Percentiles rank a stretch among this genome's conserved stretches.
phyloP scores from a whole-genome alignment of 1,140 invertebrate species.

The Cecropterus lyciades region DNA sequence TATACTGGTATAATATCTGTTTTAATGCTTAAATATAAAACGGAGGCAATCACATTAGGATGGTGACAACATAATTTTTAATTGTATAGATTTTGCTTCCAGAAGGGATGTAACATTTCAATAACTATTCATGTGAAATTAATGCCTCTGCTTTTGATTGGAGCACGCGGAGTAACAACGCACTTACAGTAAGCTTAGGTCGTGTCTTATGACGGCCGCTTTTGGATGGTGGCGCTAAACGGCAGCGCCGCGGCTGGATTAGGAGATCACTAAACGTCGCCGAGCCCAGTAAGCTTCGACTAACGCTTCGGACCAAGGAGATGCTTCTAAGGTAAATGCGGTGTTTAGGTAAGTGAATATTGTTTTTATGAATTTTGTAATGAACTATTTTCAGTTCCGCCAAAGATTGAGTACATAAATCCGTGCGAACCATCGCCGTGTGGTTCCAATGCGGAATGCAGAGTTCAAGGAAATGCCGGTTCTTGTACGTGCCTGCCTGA shows the following conservation, averaged over 20 bases:
- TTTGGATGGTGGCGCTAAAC: slow-evolving; percentile 73
- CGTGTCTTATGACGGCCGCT: slow-evolving; percentile 73
- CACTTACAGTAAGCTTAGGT: slow-evolving; percentile 83
- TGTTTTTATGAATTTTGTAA: slow-evolving; percentile 48
- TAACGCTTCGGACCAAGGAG: slow-evolving; percentile 80
- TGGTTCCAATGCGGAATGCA: slow-evolving; percentile 90
- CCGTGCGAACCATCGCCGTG: slow-evolving; percentile 91
- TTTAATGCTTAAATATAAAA: slow-evolving; percentile 49
- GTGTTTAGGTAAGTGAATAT: slow-evolving; percentile 70
- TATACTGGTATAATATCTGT: slow-evolving; percentile 56
- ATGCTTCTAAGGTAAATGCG: slow-evolving; percentile 76
- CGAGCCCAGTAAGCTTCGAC: slow-evolving; percentile 78
- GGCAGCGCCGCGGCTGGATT: slow-evolving; percentile 67
- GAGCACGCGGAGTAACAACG: slow-evolving; percentile 82
- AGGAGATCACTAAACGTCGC: slow-evolving; percentile 75
- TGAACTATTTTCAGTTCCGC: slow-evolving; percentile 73
- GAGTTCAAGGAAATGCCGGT: slow-evolving; percentile 85
- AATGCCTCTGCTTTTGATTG: slow-evolving; percentile 79
- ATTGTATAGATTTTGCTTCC: slow-evolving; percentile 71
- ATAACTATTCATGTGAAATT: slow-evolving; percentile 77
- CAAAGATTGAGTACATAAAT: slow-evolving; percentile 81
- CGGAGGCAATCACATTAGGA: slow-evolving; percentile 54
- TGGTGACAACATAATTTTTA: slow-evolving; percentile 51
- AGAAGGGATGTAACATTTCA: slow-evolving; percentile 73
- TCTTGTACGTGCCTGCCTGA: slow-evolving; percentile 89